Evolutionary conservation across 2,888 invertebrate genomes (phyloP).

Genomic region (Eupelmus urozonus): DNA sequence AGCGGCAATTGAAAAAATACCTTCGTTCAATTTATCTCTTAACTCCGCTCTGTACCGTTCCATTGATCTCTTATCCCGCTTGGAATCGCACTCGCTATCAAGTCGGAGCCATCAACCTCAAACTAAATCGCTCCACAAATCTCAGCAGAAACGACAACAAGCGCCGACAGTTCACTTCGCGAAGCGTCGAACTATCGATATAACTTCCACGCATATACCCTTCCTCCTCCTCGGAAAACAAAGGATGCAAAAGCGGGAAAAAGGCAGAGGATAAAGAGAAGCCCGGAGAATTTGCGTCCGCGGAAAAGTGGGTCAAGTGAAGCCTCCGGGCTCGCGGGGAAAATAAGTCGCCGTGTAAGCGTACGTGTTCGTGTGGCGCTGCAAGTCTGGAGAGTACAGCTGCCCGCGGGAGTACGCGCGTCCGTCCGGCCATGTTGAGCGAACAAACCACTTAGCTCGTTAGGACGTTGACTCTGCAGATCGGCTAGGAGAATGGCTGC

Average conservation of each 20-base stretch:
- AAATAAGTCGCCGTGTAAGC: slow-evolving; percentile 1
- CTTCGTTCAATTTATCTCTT: neutral
- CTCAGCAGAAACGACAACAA: too few relatives aligned
- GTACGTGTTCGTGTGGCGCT: too few relatives aligned
- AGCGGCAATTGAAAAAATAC: too few relatives aligned
- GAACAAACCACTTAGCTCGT: slow-evolving; percentile 58
- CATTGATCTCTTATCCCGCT: slow-evolving; percentile 4
- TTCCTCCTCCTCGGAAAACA: neutral
- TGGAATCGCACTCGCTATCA: too few relatives aligned
- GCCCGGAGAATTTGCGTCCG: slow-evolving; percentile 9
- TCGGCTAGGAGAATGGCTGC: slow-evolving; percentile 5
- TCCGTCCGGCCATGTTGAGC: slow-evolving; percentile 46
- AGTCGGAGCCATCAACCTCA: too few relatives aligned
- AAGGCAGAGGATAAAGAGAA: slow-evolving; percentile 1
- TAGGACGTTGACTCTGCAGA: slow-evolving; percentile 52
- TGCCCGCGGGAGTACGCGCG: neutral
- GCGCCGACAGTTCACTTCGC: slow-evolving; percentile 23
- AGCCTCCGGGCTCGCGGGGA: slow-evolving; percentile 4
- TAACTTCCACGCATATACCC: neutral
- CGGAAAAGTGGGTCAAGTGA: slow-evolving; percentile 33
- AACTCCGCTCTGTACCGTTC: too few relatives aligned
- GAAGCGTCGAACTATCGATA: slow-evolving; percentile 24
- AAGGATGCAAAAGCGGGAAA: neutral
- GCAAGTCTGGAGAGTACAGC: neutral
- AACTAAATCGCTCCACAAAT: too few relatives aligned